phyloP scores from a whole-genome alignment of 1,140 invertebrate genomes.

The Hyphantria cunea region DNA sequence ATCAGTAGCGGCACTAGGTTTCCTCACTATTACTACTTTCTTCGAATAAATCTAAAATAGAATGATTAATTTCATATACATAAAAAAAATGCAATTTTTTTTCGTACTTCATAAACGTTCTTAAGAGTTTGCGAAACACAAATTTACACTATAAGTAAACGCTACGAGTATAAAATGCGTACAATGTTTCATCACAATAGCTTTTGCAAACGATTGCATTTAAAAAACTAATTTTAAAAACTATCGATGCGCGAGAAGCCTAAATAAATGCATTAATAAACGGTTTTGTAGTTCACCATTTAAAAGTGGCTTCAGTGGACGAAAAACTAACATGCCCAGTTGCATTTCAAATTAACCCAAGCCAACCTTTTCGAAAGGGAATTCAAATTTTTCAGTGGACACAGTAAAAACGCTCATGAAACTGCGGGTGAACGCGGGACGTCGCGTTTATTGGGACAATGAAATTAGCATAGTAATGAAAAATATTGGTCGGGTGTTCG shows the following conservation, averaged over 20 bases:
- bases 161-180: no score
- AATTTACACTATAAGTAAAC: no score
- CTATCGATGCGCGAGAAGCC: slow-evolving; percentile 28
- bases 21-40: no score
- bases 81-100: no score
- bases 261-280: slow-evolving; percentile 35
- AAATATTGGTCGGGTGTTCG: slow-evolving; percentile 68
- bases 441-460: slow-evolving; percentile 71
- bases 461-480: slow-evolving; percentile 80
- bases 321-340: slow-evolving; percentile 50
- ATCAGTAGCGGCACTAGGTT: no score
- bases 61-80: no score
- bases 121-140: no score
- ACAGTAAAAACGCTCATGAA: slow-evolving; percentile 68
- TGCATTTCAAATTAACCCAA: slow-evolving; percentile 70
- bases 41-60: no score
- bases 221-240: slow-evolving; percentile 16
- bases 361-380: slow-evolving; percentile 60
- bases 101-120: no score
- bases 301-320: no score
- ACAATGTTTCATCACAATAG: no score
- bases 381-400: slow-evolving; percentile 72
- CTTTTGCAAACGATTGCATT: no score
- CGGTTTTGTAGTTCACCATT: slow-evolving; percentile 30
- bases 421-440: slow-evolving; percentile 58